phyloP scores from a whole-genome alignment of 2,888 invertebrate genomes.

The Saturnia pavonia region DNA sequence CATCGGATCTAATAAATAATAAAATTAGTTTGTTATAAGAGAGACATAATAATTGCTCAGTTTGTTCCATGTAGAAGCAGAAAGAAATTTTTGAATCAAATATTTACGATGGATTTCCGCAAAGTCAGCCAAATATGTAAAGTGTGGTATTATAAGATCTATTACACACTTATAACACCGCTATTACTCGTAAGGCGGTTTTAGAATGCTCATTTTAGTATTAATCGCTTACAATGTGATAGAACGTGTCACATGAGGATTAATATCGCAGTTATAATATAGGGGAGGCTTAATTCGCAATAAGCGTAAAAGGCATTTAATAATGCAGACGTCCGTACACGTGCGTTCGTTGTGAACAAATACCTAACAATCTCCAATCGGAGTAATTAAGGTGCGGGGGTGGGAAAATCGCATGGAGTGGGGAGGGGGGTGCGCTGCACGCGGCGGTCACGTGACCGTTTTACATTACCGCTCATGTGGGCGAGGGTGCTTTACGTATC shows the following conservation, averaged over 20 bases:
- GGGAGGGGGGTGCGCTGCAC: constrained; percentile 46
- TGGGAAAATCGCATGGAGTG: constrained; percentile 18
- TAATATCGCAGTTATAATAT: constrained; percentile 60
- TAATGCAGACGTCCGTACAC: constrained; percentile 78
- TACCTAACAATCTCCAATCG: constrained; percentile 74
- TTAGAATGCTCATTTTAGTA: constrained; percentile 50
- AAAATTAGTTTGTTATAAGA: too few species aligned
- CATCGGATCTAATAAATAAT: too few species aligned
- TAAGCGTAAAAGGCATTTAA: constrained; percentile 82
- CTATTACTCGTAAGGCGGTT: constrained; percentile 20
- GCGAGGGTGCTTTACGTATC: constrained; percentile 61
- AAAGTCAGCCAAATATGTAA: too few species aligned
- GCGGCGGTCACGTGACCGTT: constrained; percentile 75
- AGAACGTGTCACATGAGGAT: constrained; percentile 51
- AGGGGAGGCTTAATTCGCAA: constrained; percentile 69
- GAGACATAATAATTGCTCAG: too few species aligned
- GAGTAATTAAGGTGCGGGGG: constrained; percentile 70
- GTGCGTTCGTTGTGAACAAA: constrained; percentile 72
- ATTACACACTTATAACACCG: background rate
- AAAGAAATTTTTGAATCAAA: too few species aligned
- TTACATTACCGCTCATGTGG: constrained; percentile 60
- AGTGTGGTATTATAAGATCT: constrained; percentile 23
- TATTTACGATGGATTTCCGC: too few species aligned
- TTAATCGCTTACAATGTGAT: constrained; percentile 38
- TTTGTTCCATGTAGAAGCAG: too few species aligned